Conservation (phyloP, 2,113 vertebrate genomes). For the Malurus cyaneus region DNA sequence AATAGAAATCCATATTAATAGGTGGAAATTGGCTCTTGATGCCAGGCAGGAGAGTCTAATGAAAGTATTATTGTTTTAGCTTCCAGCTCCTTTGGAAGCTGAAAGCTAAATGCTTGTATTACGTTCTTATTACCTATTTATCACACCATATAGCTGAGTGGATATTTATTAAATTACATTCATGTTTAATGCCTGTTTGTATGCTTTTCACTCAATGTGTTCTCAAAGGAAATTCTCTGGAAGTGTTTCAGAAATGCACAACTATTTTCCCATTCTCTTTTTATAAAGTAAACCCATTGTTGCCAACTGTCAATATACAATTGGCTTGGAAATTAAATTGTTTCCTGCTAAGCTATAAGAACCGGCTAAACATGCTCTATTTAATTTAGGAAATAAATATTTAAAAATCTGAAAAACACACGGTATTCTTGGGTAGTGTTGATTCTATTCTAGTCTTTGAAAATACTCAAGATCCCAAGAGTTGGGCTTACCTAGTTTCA, state of each 20-base stretch:
- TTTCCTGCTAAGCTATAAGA: constrained; percentile 66
- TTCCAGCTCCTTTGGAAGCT: constrained; percentile 56
- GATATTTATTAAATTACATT: constrained; percentile 66
- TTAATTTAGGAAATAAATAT: constrained; percentile 72
- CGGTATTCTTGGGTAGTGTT: constrained; percentile 35
- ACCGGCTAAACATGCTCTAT: constrained; percentile 50
- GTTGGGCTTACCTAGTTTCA: constrained; percentile 60
- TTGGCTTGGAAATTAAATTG: constrained; percentile 67
- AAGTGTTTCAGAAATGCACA: constrained; percentile 55
- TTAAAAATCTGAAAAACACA: constrained; percentile 60
- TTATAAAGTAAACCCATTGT: constrained; percentile 48
- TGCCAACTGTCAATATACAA: constrained; percentile 59
- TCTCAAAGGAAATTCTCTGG: constrained; percentile 67
- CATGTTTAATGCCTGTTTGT: constrained; percentile 62
- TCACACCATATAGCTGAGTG: constrained; percentile 56
- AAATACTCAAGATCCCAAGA: constrained; percentile 49
- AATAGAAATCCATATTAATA: constrained; percentile 59
- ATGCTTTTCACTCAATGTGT: constrained; percentile 48
- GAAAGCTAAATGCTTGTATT: constrained; percentile 48
- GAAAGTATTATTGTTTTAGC: constrained; percentile 62
- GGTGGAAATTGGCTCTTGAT: constrained; percentile 61
- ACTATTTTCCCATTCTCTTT: constrained; percentile 59
- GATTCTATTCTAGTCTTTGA: constrained; percentile 61
- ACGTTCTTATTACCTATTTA: constrained; percentile 61
- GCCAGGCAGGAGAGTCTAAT: constrained; percentile 55